phyloP scores from a whole-genome alignment of 2,888 invertebrate genomes.

The Caenorhabditis afra region DNA sequence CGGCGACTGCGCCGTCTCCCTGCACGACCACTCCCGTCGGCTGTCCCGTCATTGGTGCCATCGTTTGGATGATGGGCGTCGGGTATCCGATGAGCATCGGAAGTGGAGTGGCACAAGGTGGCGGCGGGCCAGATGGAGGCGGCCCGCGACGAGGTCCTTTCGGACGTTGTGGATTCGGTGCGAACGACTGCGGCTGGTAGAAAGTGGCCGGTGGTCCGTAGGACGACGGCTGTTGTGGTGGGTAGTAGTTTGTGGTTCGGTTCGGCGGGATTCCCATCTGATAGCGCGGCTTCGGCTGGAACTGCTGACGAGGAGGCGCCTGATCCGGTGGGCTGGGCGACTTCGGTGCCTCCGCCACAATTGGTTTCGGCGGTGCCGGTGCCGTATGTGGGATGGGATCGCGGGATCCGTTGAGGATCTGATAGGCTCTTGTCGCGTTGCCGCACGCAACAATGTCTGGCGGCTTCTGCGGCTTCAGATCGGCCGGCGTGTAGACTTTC shows the following conservation, averaged over 20 bases:
- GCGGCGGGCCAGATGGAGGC: not conserved
- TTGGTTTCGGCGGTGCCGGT: too few relatives aligned
- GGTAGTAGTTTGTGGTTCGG: slow-evolving; percentile 7
- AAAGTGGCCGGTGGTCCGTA: not conserved
- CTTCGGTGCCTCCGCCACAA: too few relatives aligned
- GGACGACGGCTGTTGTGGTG: slow-evolving; percentile 14
- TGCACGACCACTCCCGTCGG: too few relatives aligned
- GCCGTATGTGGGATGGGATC: too few relatives aligned
- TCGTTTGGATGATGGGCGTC: slow-evolving; percentile 9
- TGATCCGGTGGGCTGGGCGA: not conserved
- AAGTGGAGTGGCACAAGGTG: slow-evolving; percentile 3
- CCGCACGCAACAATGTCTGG: too few relatives aligned
- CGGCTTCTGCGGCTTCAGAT: too few relatives aligned
- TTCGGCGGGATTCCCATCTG: slow-evolving; percentile 47
- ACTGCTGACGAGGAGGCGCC: slow-evolving; percentile 1
- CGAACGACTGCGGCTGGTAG: slow-evolving; percentile 3
- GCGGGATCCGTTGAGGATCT: too few relatives aligned
- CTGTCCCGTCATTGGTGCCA: slow-evolving; percentile 19
- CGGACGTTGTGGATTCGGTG: not conserved
- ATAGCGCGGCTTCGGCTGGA: slow-evolving; percentile 21
- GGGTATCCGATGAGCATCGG: slow-evolving; percentile 28
- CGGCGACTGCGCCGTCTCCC: too few relatives aligned
- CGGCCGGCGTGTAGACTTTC: too few relatives aligned
- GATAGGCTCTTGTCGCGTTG: too few relatives aligned
- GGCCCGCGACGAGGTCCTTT: not conserved